Evolutionary conservation across 2,113 vertebrate species (phyloP).

Genomic region (Elachura formosa): DNA sequence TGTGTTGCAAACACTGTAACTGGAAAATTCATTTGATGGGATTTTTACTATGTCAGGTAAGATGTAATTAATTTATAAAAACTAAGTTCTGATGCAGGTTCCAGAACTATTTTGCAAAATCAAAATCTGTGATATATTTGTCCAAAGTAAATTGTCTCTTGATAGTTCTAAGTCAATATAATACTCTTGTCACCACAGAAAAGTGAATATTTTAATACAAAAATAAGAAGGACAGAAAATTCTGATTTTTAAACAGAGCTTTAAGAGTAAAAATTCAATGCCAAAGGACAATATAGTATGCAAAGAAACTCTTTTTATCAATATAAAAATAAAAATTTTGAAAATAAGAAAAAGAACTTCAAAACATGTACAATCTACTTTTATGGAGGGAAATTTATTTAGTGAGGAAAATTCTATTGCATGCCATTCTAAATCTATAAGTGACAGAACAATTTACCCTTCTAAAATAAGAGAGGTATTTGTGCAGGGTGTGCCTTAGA

Average conservation of each 20-base stretch:
- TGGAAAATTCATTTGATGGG: constrained; percentile 52
- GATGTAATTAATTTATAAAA: constrained; percentile 40
- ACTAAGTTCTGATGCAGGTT: not conserved
- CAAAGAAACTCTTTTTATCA: not conserved
- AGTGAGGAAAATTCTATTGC: not conserved
- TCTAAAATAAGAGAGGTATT: not conserved
- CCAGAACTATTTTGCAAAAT: not conserved
- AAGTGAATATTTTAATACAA: not conserved
- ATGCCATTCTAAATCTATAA: not conserved
- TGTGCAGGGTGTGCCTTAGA: not conserved
- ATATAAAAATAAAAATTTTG: not conserved
- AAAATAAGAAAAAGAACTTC: not conserved
- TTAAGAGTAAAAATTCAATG: not conserved
- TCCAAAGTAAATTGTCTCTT: not conserved
- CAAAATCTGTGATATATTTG: not conserved
- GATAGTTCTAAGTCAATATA: not conserved
- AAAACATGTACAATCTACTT: not conserved
- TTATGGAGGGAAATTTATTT: not conserved
- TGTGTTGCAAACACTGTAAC: not conserved
- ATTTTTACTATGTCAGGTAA: not conserved
- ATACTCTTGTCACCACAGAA: not conserved
- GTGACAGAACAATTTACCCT: not conserved
- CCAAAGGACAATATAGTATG: not conserved
- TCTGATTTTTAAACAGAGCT: not conserved
- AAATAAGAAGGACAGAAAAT: not conserved